Percentiles rank a stretch among this genome's conserved stretches.
Evolutionary conservation across 2,113 vertebrate genomes (phyloP).

Genomic region (Hyaena hyaena): DNA sequence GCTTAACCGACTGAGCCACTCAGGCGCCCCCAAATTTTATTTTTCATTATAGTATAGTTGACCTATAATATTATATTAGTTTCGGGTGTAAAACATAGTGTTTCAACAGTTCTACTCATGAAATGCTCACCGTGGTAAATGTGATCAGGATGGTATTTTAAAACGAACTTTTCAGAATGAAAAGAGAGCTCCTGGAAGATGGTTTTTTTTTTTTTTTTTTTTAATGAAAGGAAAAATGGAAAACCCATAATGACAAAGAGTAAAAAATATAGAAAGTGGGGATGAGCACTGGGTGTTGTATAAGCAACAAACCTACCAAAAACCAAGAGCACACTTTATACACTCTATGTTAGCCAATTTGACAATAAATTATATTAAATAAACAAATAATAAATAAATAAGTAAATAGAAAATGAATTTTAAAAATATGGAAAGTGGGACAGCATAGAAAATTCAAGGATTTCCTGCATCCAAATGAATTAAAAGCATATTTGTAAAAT

Average conservation of each 20-base stretch:
- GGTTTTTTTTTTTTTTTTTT: background rate
- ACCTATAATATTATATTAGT: background rate
- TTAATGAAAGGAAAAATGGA: background rate
- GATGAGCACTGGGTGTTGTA: too few species aligned
- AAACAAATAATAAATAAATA: too few species aligned
- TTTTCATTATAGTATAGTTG: background rate
- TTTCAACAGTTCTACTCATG: background rate
- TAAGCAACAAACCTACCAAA: too few species aligned
- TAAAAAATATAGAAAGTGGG: conserved; percentile 20
- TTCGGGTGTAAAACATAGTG: background rate
- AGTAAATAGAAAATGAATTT: too few species aligned
- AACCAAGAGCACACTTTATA: too few species aligned
- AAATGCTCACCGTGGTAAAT: background rate
- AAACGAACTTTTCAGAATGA: background rate
- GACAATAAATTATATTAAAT: too few species aligned
- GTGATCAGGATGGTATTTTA: background rate
- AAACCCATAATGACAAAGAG: background rate
- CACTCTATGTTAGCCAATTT: too few species aligned
- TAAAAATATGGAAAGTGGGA: background rate
- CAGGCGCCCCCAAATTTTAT: background rate
- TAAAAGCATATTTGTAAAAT: conserved; percentile 21
- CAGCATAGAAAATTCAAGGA: conserved; percentile 39
- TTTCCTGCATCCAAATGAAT: background rate
- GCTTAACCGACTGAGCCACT: too few species aligned
- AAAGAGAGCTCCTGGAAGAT: background rate